phyloP scores from a whole-genome alignment of 2,113 vertebrate species.

The Antechinus flavipes region DNA sequence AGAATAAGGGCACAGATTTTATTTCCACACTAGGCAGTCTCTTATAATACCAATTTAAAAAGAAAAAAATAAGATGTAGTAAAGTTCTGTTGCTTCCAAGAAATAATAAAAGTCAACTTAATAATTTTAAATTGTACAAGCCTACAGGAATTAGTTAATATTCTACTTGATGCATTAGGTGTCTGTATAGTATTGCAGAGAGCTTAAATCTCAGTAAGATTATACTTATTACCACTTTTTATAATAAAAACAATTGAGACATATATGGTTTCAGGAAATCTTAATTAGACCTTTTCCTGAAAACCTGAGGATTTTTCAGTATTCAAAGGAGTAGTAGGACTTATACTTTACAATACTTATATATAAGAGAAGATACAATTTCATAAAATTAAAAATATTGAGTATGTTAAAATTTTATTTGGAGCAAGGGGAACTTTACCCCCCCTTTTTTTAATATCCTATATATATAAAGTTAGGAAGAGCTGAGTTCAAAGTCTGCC shows the following conservation, averaged over 20 bases:
- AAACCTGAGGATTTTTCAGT: conserved; percentile 24
- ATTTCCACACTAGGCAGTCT: conserved; percentile 16
- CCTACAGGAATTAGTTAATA: conserved; percentile 47
- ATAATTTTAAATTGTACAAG: conserved; percentile 32
- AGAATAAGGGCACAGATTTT: background rate
- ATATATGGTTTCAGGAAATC: conserved; percentile 66
- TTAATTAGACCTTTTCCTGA: conserved; percentile 68
- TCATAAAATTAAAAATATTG: conserved; percentile 53
- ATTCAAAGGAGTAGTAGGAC: conserved; percentile 40
- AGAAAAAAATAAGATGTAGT: background rate
- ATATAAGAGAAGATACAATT: conserved; percentile 48
- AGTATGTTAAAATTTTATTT: conserved; percentile 42
- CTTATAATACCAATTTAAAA: background rate
- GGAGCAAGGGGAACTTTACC: background rate
- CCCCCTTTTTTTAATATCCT: too few relatives aligned
- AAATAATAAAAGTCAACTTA: conserved; percentile 44
- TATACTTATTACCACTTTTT: conserved; percentile 59
- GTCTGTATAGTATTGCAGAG: conserved; percentile 33
- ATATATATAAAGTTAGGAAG: background rate
- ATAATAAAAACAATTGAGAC: conserved; percentile 66
- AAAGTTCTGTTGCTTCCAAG: conserved; percentile 32
- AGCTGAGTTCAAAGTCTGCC: background rate
- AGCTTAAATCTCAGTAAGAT: conserved; percentile 59
- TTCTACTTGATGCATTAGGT: conserved; percentile 43
- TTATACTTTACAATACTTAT: conserved; percentile 21